Evolutionary conservation across 1,140 invertebrate genomes (phyloP).

Genomic region (Coboldia fuscipes): DNA sequence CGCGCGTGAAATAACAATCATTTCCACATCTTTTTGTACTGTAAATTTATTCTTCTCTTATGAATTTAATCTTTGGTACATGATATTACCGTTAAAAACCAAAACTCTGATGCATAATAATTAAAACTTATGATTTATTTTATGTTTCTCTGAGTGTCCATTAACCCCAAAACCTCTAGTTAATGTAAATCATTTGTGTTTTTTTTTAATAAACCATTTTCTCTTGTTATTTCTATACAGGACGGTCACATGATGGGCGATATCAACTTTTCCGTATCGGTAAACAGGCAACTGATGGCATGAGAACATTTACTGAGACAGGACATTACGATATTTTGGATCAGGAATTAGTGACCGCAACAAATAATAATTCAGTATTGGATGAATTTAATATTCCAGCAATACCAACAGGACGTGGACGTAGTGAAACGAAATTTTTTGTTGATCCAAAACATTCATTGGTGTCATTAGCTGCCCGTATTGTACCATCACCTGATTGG

Average conservation of each 20-base stretch:
- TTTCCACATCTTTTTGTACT: no score
- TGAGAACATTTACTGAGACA: slow-evolving; percentile 65
- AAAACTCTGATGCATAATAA: no score
- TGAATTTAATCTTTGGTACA: no score
- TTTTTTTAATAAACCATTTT: no score
- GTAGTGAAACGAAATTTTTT: slow-evolving; percentile 62
- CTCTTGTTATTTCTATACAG: no score
- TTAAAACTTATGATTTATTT: no score
- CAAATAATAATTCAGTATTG: slow-evolving; percentile 40
- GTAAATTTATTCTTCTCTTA: no score
- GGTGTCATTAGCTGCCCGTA: slow-evolving; percentile 67
- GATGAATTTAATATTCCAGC: slow-evolving; percentile 66
- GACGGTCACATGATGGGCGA: slow-evolving; percentile 60
- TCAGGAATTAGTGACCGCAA: slow-evolving; percentile 23
- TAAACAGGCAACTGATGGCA: slow-evolving; percentile 41
- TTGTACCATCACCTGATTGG: slow-evolving; percentile 95
- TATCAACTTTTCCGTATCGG: slow-evolving; percentile 65
- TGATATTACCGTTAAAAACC: no score
- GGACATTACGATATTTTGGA: slow-evolving; percentile 52
- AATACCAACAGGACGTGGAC: slow-evolving; percentile 49
- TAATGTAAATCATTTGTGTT: no score
- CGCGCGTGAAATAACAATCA: no score
- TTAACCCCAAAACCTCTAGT: no score
- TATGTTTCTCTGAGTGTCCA: no score
- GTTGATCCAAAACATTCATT: slow-evolving; percentile 80